phyloP scores from a whole-genome alignment of 2,888 invertebrate species.

The Prenolepis imparis region DNA sequence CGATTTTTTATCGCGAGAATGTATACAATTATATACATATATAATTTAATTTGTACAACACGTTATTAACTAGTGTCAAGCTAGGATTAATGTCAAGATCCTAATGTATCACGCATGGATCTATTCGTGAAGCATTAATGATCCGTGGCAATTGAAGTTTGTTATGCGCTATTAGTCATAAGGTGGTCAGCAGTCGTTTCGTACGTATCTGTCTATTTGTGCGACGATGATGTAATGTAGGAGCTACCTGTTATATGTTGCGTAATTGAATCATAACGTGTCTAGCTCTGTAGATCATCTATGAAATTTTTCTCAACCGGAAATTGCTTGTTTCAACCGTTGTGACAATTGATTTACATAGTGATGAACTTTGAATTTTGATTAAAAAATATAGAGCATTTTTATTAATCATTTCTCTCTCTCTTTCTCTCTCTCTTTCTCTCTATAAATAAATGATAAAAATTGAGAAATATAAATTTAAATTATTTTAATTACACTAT shows the following conservation, averaged over 20 bases:
- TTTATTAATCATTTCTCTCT: neutral
- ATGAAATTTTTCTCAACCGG: neutral
- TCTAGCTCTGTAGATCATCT: conserved; percentile 17
- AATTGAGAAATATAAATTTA: neutral
- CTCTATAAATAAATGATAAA: neutral
- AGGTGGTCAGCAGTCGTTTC: conserved; percentile 21
- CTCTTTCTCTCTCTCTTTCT: neutral
- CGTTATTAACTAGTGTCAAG: neutral
- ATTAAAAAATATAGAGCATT: neutral
- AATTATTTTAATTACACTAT: neutral
- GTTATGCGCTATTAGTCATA: conserved; percentile 55
- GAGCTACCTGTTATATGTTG: conserved; percentile 48
- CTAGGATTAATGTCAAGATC: conserved; percentile 1
- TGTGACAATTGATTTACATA: neutral
- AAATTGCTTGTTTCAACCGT: neutral
- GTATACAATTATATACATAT: no score
- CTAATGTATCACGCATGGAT: neutral
- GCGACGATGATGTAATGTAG: conserved; percentile 37
- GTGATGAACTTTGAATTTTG: neutral
- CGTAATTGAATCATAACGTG: conserved; percentile 43
- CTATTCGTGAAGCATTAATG: conserved; percentile 44
- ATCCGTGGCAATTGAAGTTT: conserved; percentile 48
- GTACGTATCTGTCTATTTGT: conserved; percentile 30
- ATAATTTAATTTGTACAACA: neutral
- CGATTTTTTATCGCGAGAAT: neutral